A percentile compares a stretch with the other conserved stretches of the same genome.
Conservation (phyloP, 2,113 vertebrate genomes). For the Hydropotes inermis region DNA sequence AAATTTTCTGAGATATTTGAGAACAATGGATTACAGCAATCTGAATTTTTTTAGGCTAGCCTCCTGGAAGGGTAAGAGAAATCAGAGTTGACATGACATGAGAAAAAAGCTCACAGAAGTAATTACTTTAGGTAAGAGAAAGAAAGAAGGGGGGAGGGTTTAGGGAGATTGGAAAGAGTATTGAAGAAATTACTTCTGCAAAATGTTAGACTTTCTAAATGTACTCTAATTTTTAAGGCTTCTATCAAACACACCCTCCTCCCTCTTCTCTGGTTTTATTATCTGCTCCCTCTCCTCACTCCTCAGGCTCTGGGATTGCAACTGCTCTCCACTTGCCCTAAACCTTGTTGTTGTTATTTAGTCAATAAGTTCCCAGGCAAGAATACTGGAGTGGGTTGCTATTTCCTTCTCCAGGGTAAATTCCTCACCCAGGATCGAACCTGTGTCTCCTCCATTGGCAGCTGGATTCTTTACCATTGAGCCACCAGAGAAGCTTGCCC, state of each 20-base stretch:
- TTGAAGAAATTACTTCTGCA: neutral
- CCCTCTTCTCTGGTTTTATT: neutral
- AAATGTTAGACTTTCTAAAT: neutral
- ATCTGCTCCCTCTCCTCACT: neutral
- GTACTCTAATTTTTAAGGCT: neutral
- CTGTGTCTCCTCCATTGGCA: neutral
- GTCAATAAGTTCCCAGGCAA: neutral
- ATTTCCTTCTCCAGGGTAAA: neutral
- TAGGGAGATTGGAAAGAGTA: neutral
- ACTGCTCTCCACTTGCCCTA: neutral
- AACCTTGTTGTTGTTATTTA: neutral
- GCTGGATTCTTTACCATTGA: neutral
- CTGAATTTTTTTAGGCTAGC: neutral
- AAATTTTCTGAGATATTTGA: neutral
- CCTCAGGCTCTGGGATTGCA: neutral
- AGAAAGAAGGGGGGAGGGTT: rapidly evolving
- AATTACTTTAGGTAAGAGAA: neutral
- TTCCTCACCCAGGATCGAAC: neutral
- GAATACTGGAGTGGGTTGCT: neutral
- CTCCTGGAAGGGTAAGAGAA: neutral
- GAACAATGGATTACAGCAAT: neutral
- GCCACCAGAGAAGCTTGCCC: neutral
- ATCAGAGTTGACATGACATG: neutral
- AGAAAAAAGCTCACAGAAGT: neutral
- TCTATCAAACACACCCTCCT: neutral